Base-by-base conservation (phyloP, 1,140 invertebrate genomes). In the Drosophila sucinea region DNA sequence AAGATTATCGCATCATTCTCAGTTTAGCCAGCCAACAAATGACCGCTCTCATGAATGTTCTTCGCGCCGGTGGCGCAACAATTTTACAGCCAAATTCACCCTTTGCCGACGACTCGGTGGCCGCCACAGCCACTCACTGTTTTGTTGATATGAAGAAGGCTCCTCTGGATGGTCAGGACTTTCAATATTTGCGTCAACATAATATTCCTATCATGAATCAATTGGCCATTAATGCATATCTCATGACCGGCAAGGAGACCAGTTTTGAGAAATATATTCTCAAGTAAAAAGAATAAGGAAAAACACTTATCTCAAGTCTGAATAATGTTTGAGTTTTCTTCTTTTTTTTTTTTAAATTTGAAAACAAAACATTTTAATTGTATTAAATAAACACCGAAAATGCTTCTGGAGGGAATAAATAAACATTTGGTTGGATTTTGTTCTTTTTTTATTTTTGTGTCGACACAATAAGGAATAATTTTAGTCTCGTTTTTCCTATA, bases 21-120 rank as follows among this genome's bases (percentile, higher is more conserved):
- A 93, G 96, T 74, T 93, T 95, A n/a, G 92, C 93, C 8, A 93
- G 94, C 8, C 94, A 94, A 1, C 95, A 94, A 69, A 93, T 94
- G 38, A 93, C 93, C 1, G 94, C 95, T 55, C 95, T 97, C 70
- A 91, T 93, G 7, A 93, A 96, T 67, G 93, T 97, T 0, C 93
- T 98, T 32, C 91, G 94, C 44, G 96, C 96, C 3, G 96, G 96
- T 1, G 95, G 94, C 3, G 96, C 96, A 5, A 81, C 79, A 7
- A 94, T 97, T 6, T 75, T 96, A 1, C 93, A 95, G 73, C 93
- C 80, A 1, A 30, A 57, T 1, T 60, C 83, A 1, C 91, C 93
- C 0, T 91, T 73, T 17, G 38, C 70, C 25, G 32, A 32, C 1
- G 69, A 87, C 47, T 5, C 63, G 1, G 7, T 29, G 1, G 54